These are phyloP conservation scores for Aleiodes sp. DNA, from an alignment of 1,140 invertebrate species.

Conservation along the genomic window DNA sequence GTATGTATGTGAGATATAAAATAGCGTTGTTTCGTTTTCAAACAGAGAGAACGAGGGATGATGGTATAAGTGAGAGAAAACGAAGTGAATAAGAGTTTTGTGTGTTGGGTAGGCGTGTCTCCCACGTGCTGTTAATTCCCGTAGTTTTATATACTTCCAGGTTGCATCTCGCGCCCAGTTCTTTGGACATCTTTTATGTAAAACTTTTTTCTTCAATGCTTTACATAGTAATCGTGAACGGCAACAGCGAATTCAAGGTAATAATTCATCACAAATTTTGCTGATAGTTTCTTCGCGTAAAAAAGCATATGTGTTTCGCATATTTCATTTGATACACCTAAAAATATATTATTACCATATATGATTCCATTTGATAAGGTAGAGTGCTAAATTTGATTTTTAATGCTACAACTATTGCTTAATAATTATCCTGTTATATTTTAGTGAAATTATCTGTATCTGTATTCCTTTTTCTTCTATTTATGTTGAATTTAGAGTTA, in stretches of 20 bases:
- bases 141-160: constrained; percentile 22
- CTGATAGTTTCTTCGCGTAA: too few relatives aligned
- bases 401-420: too few relatives aligned
- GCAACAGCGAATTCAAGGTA: constrained; percentile 29
- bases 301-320: too few relatives aligned
- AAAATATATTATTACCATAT: too few relatives aligned
- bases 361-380: too few relatives aligned
- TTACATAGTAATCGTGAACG: constrained; percentile 36
- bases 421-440: too few relatives aligned
- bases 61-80: not conserved
- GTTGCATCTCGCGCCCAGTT: not conserved
- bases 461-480: too few relatives aligned
- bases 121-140: constrained; percentile 39
- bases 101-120: constrained; percentile 38
- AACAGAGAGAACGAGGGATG: not conserved
- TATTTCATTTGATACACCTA: too few relatives aligned
- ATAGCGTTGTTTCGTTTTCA: not conserved
- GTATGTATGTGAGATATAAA: not conserved
- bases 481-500: too few relatives aligned
- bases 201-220: constrained; percentile 23
- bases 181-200: constrained; percentile 13
- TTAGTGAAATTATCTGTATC: too few relatives aligned
- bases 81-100: not conserved
- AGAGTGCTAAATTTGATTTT: too few relatives aligned
- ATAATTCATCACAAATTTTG: too few relatives aligned